Evolutionary conservation across 2,888 invertebrate genomes (phyloP).

Genomic region (Acanthacorydalis orientalis): DNA sequence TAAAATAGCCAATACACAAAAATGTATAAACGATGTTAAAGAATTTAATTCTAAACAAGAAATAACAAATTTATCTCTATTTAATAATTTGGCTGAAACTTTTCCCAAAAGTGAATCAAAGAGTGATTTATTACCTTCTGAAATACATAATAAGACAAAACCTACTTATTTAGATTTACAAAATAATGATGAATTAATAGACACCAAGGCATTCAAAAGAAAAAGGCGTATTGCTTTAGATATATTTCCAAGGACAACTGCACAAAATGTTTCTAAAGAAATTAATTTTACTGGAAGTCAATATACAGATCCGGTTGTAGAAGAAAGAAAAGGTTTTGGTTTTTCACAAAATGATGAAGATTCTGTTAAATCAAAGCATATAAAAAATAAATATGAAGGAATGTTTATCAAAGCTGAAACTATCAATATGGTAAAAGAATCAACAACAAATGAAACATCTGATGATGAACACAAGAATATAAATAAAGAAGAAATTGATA

Average conservation of each 20-base stretch:
- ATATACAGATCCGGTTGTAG: conserved; percentile 12
- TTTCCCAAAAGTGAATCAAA: no score
- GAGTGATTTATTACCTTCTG: no score
- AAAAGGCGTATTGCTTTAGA: conserved; percentile 33
- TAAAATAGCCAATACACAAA: conserved; percentile 6
- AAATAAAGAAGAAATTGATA: conserved; percentile 20
- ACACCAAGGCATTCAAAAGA: conserved; percentile 33
- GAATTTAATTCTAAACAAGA: neutral
- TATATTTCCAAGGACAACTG: conserved; percentile 15
- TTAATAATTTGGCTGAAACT: no score
- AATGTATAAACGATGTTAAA: neutral
- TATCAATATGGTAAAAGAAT: conserved; percentile 13
- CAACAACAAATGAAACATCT: conserved; percentile 6
- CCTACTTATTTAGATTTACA: neutral
- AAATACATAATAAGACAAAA: no score
- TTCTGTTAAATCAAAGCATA: conserved; percentile 10
- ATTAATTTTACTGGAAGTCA: conserved; percentile 8
- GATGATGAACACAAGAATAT: conserved; percentile 10
- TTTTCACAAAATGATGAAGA: conserved; percentile 17
- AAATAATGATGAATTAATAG: conserved; percentile 13
- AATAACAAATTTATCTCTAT: neutral
- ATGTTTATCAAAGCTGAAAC: conserved; percentile 21
- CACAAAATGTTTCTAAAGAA: conserved; percentile 9
- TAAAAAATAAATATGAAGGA: conserved; percentile 22
- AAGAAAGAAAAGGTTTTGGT: conserved; percentile 21